Evolutionary conservation across 2,113 vertebrate species (phyloP), one percentile per base, ranked within the genome.

Genomic region (Cervus canadensis): DNA sequence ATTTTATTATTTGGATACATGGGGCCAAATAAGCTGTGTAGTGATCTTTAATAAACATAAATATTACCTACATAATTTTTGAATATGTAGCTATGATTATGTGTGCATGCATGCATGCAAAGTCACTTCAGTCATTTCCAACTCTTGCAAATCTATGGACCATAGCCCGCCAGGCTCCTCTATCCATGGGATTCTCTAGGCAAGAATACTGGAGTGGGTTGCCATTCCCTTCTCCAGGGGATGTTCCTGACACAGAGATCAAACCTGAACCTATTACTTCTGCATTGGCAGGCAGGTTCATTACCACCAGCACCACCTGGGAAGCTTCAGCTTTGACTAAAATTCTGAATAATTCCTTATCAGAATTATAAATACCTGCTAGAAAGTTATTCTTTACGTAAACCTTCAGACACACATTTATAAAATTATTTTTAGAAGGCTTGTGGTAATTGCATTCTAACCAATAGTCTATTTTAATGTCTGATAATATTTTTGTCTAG

Each of bases 11-110:
- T 84, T 56, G 30, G 14, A 95, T 74, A 71, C 13, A 30, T 52
- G 17, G 10, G 4, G 78, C 33, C 36, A 26, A 74, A 82, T 74
- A 76, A 90, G 50, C 14, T 74, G 19, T 90, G 62, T 26, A 26
- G 26, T 84, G 54, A 33, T 74, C 50, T 84, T 95, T 90, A 36
- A 95, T 81, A 88, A 90, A 89, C 16, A 89, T 59, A 84, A 89
- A 59, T 40, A 52, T 74, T 60, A 84, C 17, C 50, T 60, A 43
- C 23, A 52, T 45, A 8, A 90, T 71, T 90, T 95, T 76, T 95
- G 6, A 89, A 59, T 6, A 17, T 95, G 54, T 30, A 83, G 56
- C 33, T 56, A 74, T 84, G 52, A 57, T 54, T 59, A 74, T 25
- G 36, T 74, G 2, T 40, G 36, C n/a, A 40, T 40, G 36, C 36